Conservation (phyloP, 2,113 vertebrate species). For the Lucifuga dentata region DNA sequence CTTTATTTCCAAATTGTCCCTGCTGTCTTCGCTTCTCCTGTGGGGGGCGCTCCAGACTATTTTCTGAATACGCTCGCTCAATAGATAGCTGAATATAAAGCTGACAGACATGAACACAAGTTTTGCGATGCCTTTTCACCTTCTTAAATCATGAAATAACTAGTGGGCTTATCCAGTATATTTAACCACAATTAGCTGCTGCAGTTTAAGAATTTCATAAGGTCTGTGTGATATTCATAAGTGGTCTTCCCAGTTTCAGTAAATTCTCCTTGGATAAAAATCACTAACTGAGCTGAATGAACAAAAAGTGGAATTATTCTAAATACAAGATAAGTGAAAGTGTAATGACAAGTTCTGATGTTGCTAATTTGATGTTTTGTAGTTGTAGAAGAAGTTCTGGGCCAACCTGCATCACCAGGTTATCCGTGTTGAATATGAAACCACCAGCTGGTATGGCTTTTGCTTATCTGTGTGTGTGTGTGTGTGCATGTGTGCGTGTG, state of each 20-base stretch:
- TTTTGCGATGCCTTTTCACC: neutral
- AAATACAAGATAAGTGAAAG: too few species aligned
- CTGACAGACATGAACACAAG: constrained; percentile 13
- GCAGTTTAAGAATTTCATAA: too few species aligned
- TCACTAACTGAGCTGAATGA: too few species aligned
- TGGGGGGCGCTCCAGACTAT: constrained; percentile 75
- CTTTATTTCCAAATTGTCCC: neutral
- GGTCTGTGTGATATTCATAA: neutral
- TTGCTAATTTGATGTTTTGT: constrained; percentile 30
- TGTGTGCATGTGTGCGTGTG: neutral
- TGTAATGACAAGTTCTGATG: neutral
- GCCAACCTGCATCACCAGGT: constrained; percentile 47
- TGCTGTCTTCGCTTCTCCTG: constrained; percentile 48
- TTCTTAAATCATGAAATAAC: neutral
- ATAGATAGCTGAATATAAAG: neutral
- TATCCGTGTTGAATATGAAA: constrained; percentile 72
- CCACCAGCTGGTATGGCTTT: constrained; percentile 57
- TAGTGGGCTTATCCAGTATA: too few species aligned
- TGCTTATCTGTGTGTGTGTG: constrained; percentile 21
- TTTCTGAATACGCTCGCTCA: constrained; percentile 33
- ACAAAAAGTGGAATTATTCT: too few species aligned
- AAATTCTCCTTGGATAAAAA: too few species aligned
- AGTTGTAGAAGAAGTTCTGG: constrained; percentile 11
- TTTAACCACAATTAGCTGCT: too few species aligned
- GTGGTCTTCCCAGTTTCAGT: too few species aligned